phyloP scores from a whole-genome alignment of 2,888 invertebrate species.

The Hesperia comma region DNA sequence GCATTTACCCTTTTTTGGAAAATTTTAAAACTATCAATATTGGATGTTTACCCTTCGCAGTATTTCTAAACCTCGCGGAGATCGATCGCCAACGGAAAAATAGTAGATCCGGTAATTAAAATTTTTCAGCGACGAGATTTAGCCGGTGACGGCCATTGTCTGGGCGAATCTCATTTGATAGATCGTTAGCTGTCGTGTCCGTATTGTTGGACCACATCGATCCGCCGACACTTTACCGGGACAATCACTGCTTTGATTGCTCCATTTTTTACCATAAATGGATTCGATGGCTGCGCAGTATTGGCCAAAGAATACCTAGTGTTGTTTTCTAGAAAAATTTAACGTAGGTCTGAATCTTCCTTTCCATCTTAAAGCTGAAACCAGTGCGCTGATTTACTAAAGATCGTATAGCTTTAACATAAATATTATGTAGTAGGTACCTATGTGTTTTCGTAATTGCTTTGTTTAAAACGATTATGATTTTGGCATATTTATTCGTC shows the following conservation, averaged over 20 bases:
- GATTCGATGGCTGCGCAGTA: background rate
- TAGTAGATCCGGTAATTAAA: background rate
- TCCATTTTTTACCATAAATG: slow-evolving; percentile 14
- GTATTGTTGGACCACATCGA: slow-evolving; percentile 7
- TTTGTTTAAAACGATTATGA: too few species aligned
- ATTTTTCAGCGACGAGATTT: slow-evolving; percentile 7
- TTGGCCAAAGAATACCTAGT: too few species aligned
- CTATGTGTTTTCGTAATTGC: too few species aligned
- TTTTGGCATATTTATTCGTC: too few species aligned
- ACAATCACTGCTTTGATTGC: slow-evolving; percentile 8
- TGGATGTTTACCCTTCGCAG: background rate
- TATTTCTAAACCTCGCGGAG: background rate
- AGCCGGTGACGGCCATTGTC: slow-evolving; percentile 2
- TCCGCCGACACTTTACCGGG: background rate
- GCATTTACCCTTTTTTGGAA: too few species aligned
- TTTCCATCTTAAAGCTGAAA: too few species aligned
- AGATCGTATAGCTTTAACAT: too few species aligned
- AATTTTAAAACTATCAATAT: too few species aligned
- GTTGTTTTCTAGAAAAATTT: too few species aligned
- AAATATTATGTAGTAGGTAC: too few species aligned
- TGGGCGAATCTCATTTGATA: slow-evolving; percentile 9
- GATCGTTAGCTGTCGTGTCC: slow-evolving; percentile 1
- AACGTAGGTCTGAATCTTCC: too few species aligned
- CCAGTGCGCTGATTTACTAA: too few species aligned
- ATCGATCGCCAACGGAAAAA: background rate